Evolutionary conservation across 2,113 vertebrate genomes (phyloP).

Genomic region (Hucho hucho): DNA sequence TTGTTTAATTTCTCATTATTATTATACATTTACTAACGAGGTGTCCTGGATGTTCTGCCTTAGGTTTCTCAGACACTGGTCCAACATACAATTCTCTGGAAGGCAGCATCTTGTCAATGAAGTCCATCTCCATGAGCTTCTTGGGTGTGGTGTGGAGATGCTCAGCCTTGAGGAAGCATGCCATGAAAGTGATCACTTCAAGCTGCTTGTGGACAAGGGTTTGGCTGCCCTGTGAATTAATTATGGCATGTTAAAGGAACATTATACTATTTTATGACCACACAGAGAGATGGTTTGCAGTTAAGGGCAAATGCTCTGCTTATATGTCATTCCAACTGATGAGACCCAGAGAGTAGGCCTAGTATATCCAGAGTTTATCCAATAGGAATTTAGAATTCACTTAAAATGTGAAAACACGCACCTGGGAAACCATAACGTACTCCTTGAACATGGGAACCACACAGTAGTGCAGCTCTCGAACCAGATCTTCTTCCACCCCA

Average conservation of each 20-base stretch:
- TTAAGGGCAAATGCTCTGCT: background rate
- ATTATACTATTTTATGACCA: background rate
- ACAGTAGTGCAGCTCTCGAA: background rate
- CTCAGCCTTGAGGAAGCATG: slow-evolving; percentile 9
- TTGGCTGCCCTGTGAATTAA: background rate
- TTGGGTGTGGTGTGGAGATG: background rate
- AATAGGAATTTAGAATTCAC: background rate
- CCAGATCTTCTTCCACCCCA: slow-evolving; percentile 11
- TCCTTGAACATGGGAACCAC: slow-evolving; percentile 15
- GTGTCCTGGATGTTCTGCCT: slow-evolving; percentile 4
- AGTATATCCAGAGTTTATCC: background rate
- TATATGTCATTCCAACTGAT: background rate
- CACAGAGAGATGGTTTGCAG: background rate
- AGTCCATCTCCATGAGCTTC: slow-evolving; percentile 10
- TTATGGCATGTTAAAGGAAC: background rate
- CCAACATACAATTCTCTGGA: background rate
- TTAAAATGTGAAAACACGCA: background rate
- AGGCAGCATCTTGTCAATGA: slow-evolving; percentile 13
- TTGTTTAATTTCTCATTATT: background rate
- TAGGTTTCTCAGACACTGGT: slow-evolving; percentile 7
- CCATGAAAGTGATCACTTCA: slow-evolving; percentile 5
- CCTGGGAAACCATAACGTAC: slow-evolving; percentile 10
- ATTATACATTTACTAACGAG: background rate
- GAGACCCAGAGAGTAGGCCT: background rate
- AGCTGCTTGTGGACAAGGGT: slow-evolving; percentile 13